Evolutionary conservation across 2,113 vertebrate genomes (phyloP).

Genomic region (Apodemus speciosus): DNA sequence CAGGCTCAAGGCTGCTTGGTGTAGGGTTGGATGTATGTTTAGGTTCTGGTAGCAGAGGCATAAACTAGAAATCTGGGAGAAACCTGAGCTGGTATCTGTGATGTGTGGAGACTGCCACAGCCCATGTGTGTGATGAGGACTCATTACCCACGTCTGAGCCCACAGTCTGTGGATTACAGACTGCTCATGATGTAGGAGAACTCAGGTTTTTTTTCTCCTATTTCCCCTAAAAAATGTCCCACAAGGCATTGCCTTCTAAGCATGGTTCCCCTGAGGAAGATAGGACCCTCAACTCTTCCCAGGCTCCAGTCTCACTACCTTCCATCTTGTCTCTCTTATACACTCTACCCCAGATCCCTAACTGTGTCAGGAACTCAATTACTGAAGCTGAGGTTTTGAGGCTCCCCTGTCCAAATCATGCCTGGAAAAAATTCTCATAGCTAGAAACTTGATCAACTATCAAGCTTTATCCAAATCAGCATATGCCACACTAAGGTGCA

Average conservation of each 20-base stretch:
- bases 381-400: not conserved
- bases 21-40: fast-evolving
- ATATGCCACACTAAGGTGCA: not conserved
- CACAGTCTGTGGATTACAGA: fast-evolving
- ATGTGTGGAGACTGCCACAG: too few species aligned
- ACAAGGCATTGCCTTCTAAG: not conserved
- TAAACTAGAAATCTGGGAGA: not conserved
- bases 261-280: not conserved
- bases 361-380: too few species aligned
- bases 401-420: not conserved
- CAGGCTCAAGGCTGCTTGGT: too few species aligned
- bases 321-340: too few species aligned
- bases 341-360: not conserved
- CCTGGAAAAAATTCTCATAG: too few species aligned
- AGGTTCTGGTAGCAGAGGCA: too few species aligned
- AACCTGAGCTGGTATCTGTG: not conserved
- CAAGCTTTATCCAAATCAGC: not conserved
- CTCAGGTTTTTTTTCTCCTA: not conserved
- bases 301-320: not conserved
- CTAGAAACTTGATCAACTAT: fast-evolving
- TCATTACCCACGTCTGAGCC: not conserved
- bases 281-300: too few species aligned
- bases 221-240: not conserved
- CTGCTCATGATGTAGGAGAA: not conserved
- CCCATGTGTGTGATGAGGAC: not conserved